Evolutionary conservation across 2,113 vertebrate genomes (phyloP).

Genomic region (Engraulis encrasicolus): DNA sequence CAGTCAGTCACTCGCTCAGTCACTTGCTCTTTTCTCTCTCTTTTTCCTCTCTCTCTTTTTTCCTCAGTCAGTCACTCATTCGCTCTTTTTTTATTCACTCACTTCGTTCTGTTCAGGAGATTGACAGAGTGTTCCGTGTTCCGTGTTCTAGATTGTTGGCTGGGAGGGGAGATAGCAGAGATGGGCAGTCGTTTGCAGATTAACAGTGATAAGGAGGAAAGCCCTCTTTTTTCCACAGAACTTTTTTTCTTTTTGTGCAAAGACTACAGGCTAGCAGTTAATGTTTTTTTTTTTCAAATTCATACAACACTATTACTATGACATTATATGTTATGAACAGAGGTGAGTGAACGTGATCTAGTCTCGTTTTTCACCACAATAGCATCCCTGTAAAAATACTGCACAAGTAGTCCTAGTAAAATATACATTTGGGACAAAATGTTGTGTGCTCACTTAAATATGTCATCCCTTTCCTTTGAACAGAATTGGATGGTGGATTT

Average conservation of each 20-base stretch:
- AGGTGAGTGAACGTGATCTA: too few relatives aligned
- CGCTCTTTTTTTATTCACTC: conserved; percentile 34
- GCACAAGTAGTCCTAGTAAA: too few relatives aligned
- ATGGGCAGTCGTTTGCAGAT: background rate
- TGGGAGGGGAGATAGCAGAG: background rate
- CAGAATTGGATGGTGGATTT: too few relatives aligned
- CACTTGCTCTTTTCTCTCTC: too few relatives aligned
- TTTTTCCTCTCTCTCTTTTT: conserved; percentile 26
- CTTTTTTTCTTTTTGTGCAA: background rate
- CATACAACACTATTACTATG: background rate
- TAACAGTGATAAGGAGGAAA: background rate
- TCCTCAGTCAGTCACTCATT: conserved; percentile 45
- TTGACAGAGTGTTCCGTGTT: conserved; percentile 38
- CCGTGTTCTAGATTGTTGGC: background rate
- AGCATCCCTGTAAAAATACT: too few relatives aligned
- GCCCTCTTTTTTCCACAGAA: background rate
- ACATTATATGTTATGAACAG: too few relatives aligned
- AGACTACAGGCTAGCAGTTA: background rate
- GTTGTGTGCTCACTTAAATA: background rate
- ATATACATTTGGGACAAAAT: background rate
- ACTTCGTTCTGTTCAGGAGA: conserved; percentile 9
- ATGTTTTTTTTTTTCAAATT: background rate
- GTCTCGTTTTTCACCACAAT: background rate
- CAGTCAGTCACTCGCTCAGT: too few relatives aligned
- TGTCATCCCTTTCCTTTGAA: background rate